A percentile compares a stretch with the other conserved stretches of the same genome.
These are phyloP conservation scores for Liopterus haemorrhoidalis DNA, from an alignment of 2,888 invertebrate species.

Conservation along the genomic window DNA sequence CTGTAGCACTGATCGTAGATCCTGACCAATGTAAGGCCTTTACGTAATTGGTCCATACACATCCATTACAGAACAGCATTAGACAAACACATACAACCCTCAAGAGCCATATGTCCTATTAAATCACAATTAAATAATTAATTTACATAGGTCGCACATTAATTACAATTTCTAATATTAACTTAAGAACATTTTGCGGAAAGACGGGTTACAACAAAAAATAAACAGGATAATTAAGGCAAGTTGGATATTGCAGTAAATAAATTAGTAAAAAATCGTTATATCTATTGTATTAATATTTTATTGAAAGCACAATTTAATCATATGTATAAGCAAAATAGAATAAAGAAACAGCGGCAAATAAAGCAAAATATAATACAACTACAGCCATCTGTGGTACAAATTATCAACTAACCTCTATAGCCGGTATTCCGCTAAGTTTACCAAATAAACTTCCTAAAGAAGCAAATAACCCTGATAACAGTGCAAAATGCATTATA, in stretches of 20 bases:
- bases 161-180: conserved; percentile 19
- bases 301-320: no score
- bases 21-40: conserved; percentile 55
- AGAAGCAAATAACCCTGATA: conserved; percentile 58
- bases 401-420: conserved; percentile 41
- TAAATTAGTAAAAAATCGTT: no score
- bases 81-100: conserved; percentile 43
- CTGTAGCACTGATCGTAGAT: conserved; percentile 58
- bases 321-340: no score
- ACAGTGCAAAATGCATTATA: conserved; percentile 46
- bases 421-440: conserved; percentile 49
- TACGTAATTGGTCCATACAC: conserved; percentile 57
- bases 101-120: conserved; percentile 40
- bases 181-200: conserved; percentile 32
- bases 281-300: no score
- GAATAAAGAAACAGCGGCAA: no score
- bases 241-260: no score
- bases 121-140: conserved; percentile 36
- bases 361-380: no score
- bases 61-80: conserved; percentile 57
- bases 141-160: conserved; percentile 26
- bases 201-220: no score
- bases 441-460: conserved; percentile 61
- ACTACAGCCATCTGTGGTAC: no score
- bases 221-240: no score